Conservation (phyloP, 2,797 vertebrate genomes). For the Allochrocebus solatus region DNA sequence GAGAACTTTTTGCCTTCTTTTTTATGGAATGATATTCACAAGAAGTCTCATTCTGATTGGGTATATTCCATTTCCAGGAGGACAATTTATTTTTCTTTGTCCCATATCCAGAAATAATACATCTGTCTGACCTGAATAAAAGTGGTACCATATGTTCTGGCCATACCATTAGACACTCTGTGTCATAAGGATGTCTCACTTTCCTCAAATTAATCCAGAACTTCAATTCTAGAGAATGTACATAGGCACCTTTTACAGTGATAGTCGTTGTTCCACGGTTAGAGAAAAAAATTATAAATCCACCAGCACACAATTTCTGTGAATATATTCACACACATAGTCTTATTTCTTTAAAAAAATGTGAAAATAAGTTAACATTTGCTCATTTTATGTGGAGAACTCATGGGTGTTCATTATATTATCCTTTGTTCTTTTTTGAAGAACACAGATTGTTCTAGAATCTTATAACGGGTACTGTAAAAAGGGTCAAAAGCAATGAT, state of each 20-base stretch:
- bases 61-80: neutral
- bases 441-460: neutral
- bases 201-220: neutral
- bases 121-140: neutral
- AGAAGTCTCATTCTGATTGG: constrained; percentile 41
- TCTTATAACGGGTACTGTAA: neutral
- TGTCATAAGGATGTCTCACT: neutral
- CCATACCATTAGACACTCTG: neutral
- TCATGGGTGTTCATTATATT: neutral
- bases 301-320: neutral
- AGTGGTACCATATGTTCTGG: neutral
- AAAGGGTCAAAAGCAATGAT: neutral
- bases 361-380: neutral
- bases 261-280: neutral
- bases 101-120: neutral
- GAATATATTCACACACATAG: neutral
- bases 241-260: no score
- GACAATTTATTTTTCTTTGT: neutral
- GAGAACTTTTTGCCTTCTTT: neutral
- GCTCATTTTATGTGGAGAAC: neutral
- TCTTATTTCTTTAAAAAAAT: neutral
- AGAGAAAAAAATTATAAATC: neutral
- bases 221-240: neutral
- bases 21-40: neutral
- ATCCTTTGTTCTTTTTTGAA: neutral